Evolutionary conservation across 53 echinoderm and acorn worm species (phyloP).

Genomic region (Crossaster papposus): DNA sequence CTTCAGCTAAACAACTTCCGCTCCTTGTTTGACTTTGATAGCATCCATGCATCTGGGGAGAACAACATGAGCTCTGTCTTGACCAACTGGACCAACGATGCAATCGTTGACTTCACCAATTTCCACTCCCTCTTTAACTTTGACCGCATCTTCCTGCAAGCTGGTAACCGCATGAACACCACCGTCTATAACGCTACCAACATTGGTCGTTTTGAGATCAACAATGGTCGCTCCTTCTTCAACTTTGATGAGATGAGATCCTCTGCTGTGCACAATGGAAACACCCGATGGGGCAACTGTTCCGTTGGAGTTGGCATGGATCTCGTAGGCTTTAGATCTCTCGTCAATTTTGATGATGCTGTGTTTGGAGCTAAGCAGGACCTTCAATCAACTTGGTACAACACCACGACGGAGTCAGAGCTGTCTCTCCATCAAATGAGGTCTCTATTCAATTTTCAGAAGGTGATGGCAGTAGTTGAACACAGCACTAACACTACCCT

Average conservation of each 20-base stretch:
- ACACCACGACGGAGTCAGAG: slow-evolving; percentile 55
- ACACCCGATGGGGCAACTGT: slow-evolving; percentile 47
- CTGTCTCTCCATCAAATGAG: slow-evolving; percentile 21
- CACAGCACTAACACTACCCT: slow-evolving; percentile 61
- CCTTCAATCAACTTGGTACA: slow-evolving; percentile 30
- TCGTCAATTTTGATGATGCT: slow-evolving; percentile 49
- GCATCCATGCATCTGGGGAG: slow-evolving; percentile 51
- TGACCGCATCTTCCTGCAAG: slow-evolving; percentile 52
- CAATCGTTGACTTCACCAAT: slow-evolving; percentile 48
- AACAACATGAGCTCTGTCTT: slow-evolving; percentile 51
- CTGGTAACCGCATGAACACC: slow-evolving; percentile 33
- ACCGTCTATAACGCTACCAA: slow-evolving; percentile 48
- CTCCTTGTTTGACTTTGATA: slow-evolving; percentile 65
- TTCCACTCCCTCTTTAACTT: slow-evolving; percentile 73
- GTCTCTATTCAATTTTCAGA: slow-evolving; percentile 51
- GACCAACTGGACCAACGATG: slow-evolving; percentile 56
- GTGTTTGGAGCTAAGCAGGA: slow-evolving; percentile 44
- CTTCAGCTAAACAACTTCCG: slow-evolving; percentile 67
- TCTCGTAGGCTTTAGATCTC: slow-evolving; percentile 37
- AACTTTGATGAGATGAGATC: slow-evolving; percentile 56
- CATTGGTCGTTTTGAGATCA: slow-evolving; percentile 45
- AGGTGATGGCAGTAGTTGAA: slow-evolving; percentile 47
- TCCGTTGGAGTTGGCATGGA: slow-evolving; percentile 47
- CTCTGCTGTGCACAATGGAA: slow-evolving; percentile 37
- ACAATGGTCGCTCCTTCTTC: slow-evolving; percentile 46